Percentiles rank a stretch among this genome's conserved stretches.
phyloP scores from a whole-genome alignment of 2,113 vertebrate genomes.

The Platysternon megacephalum region DNA sequence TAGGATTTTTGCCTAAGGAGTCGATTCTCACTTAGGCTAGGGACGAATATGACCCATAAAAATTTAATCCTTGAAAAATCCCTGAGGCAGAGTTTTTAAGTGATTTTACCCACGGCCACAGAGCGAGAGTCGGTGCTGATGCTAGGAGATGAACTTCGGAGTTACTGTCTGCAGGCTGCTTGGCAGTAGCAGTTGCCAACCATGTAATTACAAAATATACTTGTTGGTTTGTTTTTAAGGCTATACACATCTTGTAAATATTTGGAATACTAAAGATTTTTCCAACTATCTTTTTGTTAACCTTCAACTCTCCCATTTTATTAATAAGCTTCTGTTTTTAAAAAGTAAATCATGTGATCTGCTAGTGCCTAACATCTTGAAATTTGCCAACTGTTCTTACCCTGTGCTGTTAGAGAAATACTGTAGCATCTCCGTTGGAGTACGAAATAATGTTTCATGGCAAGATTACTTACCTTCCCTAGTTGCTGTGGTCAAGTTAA shows the following conservation, averaged over 20 bases:
- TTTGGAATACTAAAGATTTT: not conserved
- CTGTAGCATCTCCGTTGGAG: not conserved
- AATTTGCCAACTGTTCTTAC: accelerated
- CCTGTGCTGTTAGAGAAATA: not conserved
- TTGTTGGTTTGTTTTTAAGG: not conserved
- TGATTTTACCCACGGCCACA: too few relatives aligned
- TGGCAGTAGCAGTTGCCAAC: not conserved
- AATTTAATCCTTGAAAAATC: not conserved
- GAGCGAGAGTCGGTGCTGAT: too few relatives aligned
- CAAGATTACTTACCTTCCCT: not conserved
- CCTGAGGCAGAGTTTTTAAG: not conserved
- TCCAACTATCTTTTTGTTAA: not conserved
- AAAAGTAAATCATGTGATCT: not conserved
- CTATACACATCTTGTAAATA: too few relatives aligned
- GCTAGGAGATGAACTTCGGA: not conserved
- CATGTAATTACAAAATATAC: not conserved
- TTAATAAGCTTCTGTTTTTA: not conserved
- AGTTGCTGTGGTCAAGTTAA: too few relatives aligned
- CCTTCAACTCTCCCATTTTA: accelerated
- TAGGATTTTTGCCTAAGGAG: not conserved
- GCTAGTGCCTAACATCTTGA: accelerated
- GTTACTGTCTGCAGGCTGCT: not conserved
- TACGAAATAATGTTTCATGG: not conserved
- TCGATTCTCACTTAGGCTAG: not conserved
- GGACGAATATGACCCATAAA: not conserved